These are phyloP conservation scores for Drosophila varians DNA, from an alignment of 1,140 invertebrate species.

Conservation along the genomic window DNA sequence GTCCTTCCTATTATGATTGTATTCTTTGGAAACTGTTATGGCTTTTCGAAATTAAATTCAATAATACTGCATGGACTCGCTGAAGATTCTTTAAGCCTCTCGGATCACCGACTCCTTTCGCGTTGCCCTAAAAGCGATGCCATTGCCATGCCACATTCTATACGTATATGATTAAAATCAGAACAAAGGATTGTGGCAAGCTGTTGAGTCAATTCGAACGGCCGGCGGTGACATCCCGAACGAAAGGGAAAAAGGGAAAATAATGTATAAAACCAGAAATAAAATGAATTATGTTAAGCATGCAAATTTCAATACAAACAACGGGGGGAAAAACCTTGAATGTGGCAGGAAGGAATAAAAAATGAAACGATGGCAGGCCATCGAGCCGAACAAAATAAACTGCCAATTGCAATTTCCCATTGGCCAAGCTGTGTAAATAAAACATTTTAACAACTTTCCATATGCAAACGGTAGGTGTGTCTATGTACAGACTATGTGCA, in stretches of 20 bases:
- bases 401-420: slow-evolving; percentile 52
- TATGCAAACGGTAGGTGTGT: background rate
- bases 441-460: slow-evolving; percentile 27
- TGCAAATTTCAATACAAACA: slow-evolving; percentile 42
- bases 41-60: slow-evolving; percentile 18
- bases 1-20: background rate
- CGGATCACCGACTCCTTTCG: background rate
- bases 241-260: slow-evolving; percentile 4
- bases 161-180: background rate
- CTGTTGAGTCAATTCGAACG: slow-evolving; percentile 28
- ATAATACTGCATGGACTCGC: background rate
- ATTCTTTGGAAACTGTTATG: slow-evolving; percentile 10
- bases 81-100: background rate
- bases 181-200: slow-evolving; percentile 21
- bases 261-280: slow-evolving; percentile 13
- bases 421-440: slow-evolving; percentile 42
- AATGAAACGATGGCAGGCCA: slow-evolving; percentile 16
- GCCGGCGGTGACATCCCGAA: slow-evolving; percentile 25
- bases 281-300: slow-evolving; percentile 57
- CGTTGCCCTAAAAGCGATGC: slow-evolving; percentile 19
- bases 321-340: background rate
- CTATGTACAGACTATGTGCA: too few relatives aligned
- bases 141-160: slow-evolving; percentile 9
- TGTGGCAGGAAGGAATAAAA: slow-evolving; percentile 10
- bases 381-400: slow-evolving; percentile 37